Evolutionary conservation across 2,113 vertebrate genomes (phyloP).

Genomic region (Antidorcas marsupialis): DNA sequence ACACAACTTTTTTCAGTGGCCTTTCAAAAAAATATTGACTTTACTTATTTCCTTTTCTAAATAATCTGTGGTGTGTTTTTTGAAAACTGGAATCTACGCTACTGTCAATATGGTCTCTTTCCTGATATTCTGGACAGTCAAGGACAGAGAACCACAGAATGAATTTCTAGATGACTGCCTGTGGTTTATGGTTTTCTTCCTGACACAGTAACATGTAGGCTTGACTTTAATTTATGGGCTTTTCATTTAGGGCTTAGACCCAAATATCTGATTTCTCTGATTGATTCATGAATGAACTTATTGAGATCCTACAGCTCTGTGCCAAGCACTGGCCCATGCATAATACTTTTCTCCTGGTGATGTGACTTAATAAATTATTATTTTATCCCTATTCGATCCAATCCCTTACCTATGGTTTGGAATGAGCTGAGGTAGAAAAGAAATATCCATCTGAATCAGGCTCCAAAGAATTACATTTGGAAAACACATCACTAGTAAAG

Average conservation of each 20-base stretch:
- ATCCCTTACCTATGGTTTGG: background rate
- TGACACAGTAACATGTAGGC: background rate
- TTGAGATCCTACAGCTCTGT: background rate
- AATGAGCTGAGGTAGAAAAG: background rate
- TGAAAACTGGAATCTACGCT: background rate
- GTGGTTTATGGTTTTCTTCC: background rate
- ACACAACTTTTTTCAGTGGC: background rate
- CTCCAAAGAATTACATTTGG: slow-evolving; percentile 26
- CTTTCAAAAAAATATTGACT: slow-evolving; percentile 26
- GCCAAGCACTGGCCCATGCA: background rate
- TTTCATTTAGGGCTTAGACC: background rate
- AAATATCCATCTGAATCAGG: background rate
- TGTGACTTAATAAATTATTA: background rate
- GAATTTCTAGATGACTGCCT: background rate
- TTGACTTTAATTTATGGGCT: background rate
- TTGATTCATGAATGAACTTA: background rate
- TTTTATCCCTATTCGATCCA: background rate
- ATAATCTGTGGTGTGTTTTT: background rate
- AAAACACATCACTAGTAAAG: slow-evolving; percentile 19
- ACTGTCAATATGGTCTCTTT: background rate
- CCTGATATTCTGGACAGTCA: background rate
- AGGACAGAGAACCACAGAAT: background rate
- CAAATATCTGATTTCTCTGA: background rate
- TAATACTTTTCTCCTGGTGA: background rate
- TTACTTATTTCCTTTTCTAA: slow-evolving; percentile 10